Evolutionary conservation across 2,888 invertebrate species (phyloP).

Genomic region (Drosophila niveifrons): DNA sequence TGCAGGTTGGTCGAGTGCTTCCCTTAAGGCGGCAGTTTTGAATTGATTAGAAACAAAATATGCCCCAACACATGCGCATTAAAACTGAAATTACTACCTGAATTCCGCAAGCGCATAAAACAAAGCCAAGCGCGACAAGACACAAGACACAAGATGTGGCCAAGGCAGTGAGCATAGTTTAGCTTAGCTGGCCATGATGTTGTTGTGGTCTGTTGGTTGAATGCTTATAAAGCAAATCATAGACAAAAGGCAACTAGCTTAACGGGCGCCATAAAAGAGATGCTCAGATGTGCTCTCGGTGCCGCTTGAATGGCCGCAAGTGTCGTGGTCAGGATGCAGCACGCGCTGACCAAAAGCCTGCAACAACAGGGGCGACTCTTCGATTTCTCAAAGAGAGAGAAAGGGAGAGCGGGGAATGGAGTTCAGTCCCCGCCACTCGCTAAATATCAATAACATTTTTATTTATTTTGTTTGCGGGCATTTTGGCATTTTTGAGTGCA

Average conservation of each 20-base stretch:
- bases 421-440: slow-evolving; percentile 55
- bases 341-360: slow-evolving; percentile 53
- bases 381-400: not conserved
- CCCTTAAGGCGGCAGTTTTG: slow-evolving; percentile 43
- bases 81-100: slow-evolving; percentile 78
- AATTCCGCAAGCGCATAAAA: slow-evolving; percentile 72
- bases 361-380: slow-evolving; percentile 4
- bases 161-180: not conserved
- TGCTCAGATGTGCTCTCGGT: slow-evolving; percentile 44
- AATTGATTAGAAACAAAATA: slow-evolving; percentile 65
- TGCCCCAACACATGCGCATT: slow-evolving; percentile 62
- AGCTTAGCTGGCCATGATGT: slow-evolving; percentile 2
- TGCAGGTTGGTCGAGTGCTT: slow-evolving; percentile 4
- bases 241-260: slow-evolving; percentile 65
- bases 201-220: slow-evolving; percentile 27
- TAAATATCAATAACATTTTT: slow-evolving; percentile 80
- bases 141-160: slow-evolving; percentile 1
- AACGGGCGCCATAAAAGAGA: slow-evolving; percentile 69
- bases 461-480: slow-evolving; percentile 80
- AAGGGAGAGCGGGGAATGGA: not conserved
- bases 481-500: slow-evolving; percentile 81
- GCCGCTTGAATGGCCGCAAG: slow-evolving; percentile 67
- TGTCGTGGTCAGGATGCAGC: slow-evolving; percentile 70
- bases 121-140: slow-evolving; percentile 40
- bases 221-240: slow-evolving; percentile 75